These are phyloP conservation scores for Lepus townsendii DNA, from an alignment of 2,797 vertebrate species.

Conservation along the genomic window DNA sequence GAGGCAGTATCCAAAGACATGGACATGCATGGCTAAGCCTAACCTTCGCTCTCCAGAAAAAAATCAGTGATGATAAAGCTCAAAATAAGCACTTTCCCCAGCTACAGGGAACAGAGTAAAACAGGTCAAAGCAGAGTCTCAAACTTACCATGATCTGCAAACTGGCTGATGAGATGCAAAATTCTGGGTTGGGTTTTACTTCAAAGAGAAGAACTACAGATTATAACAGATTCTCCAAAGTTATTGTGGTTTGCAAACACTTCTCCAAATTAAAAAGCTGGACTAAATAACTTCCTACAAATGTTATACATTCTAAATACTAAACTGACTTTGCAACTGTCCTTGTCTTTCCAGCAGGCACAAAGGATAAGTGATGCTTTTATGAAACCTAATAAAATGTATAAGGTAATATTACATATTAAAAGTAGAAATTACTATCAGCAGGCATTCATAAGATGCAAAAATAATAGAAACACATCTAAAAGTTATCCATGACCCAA, in stretches of 20 bases:
- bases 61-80: neutral
- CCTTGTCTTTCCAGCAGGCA: slow-evolving; percentile 11
- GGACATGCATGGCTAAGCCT: neutral
- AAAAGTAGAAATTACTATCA: neutral
- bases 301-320: slow-evolving; percentile 24
- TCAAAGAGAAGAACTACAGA: neutral
- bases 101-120: neutral
- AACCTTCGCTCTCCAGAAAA: neutral
- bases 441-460: neutral
- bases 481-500: slow-evolving; percentile 20
- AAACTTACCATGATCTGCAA: neutral
- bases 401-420: neutral
- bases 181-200: neutral
- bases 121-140: neutral
- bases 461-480: slow-evolving; percentile 37
- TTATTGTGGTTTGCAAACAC: neutral
- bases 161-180: neutral
- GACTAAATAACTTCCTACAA: neutral
- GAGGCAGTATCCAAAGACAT: neutral
- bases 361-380: neutral
- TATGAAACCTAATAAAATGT: slow-evolving; percentile 19
- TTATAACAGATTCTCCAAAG: neutral
- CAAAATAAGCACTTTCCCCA: neutral
- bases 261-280: slow-evolving; percentile 33
- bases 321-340: neutral